Percentiles rank a stretch among this genome's conserved stretches.
phyloP scores from a whole-genome alignment of 2,797 vertebrate genomes.

The Anniella stebbinsi region DNA sequence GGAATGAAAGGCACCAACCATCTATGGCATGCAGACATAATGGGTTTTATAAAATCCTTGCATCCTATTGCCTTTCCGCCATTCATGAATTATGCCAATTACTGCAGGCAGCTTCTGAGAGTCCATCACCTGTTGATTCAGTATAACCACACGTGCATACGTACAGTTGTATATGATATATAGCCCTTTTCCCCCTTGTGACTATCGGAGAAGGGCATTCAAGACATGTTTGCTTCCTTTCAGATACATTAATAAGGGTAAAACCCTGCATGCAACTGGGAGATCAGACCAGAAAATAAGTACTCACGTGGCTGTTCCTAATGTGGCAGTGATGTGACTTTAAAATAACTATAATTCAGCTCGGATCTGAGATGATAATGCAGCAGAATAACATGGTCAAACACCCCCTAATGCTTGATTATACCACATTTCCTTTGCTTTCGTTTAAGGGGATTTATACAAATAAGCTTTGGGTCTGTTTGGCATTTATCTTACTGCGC shows the following conservation, averaged over 20 bases:
- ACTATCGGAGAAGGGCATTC: neutral
- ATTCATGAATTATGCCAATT: neutral
- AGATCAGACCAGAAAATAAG: slow-evolving; percentile 27
- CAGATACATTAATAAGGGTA: slow-evolving; percentile 11
- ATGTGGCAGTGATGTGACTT: slow-evolving; percentile 35
- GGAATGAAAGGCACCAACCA: too few species aligned
- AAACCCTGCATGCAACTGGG: neutral
- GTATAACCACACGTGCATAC: neutral
- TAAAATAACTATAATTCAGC: slow-evolving; percentile 44
- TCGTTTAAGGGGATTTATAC: slow-evolving; percentile 36
- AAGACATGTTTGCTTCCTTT: slow-evolving; percentile 12
- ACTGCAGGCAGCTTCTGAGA: neutral
- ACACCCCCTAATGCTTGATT: neutral
- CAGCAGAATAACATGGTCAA: neutral
- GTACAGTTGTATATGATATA: neutral
- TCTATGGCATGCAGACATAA: too few species aligned
- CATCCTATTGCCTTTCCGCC: neutral
- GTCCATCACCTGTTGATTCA: neutral
- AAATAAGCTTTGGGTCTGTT: slow-evolving; percentile 24
- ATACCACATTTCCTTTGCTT: slow-evolving; percentile 26
- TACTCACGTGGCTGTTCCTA: neutral
- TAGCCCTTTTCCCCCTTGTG: neutral
- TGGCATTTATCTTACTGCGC: slow-evolving; percentile 29
- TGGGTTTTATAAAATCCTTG: too few species aligned
- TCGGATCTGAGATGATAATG: slow-evolving; percentile 4